Percentiles rank a stretch among this genome's conserved stretches.
Evolutionary conservation across 2,797 vertebrate genomes (phyloP).

Genomic region (Notamacropus eugenii): DNA sequence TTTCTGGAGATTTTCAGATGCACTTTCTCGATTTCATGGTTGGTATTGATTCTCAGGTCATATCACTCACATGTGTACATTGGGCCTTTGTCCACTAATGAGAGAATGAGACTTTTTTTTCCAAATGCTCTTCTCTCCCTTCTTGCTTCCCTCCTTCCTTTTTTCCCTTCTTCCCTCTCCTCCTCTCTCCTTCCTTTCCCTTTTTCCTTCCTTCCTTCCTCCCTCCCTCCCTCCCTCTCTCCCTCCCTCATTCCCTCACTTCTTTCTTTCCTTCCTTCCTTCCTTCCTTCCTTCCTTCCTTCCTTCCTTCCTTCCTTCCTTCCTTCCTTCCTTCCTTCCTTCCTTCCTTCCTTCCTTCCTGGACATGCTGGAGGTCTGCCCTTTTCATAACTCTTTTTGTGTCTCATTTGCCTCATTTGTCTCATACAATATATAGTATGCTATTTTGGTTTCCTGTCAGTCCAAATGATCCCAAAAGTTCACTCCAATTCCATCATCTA

Average conservation of each 20-base stretch:
- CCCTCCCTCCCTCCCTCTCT: no score
- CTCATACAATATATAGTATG: no score
- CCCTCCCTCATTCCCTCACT: no score
- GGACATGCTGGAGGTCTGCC: no score
- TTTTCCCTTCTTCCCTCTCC: no score
- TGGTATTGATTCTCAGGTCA: conserved; percentile 44
- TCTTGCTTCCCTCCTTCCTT: no score
- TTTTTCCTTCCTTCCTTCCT: no score
- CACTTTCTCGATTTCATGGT: conserved; percentile 17
- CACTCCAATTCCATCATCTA: not conserved
- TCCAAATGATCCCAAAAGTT: not conserved
- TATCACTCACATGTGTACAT: conserved; percentile 32
- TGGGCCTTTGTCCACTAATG: conserved; percentile 68
- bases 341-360: no score
- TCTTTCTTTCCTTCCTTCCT: no score
- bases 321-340: no score
- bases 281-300: no score
- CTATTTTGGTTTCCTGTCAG: not conserved
- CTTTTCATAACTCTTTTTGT: not conserved
- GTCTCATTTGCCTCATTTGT: not conserved
- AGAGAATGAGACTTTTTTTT: not conserved
- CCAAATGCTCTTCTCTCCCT: not conserved
- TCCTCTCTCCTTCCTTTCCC: rapidly evolving
- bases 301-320: no score
- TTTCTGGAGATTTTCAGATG: not conserved